Evolutionary conservation across 1,140 invertebrate genomes (phyloP).

Genomic region (Apis florea): DNA sequence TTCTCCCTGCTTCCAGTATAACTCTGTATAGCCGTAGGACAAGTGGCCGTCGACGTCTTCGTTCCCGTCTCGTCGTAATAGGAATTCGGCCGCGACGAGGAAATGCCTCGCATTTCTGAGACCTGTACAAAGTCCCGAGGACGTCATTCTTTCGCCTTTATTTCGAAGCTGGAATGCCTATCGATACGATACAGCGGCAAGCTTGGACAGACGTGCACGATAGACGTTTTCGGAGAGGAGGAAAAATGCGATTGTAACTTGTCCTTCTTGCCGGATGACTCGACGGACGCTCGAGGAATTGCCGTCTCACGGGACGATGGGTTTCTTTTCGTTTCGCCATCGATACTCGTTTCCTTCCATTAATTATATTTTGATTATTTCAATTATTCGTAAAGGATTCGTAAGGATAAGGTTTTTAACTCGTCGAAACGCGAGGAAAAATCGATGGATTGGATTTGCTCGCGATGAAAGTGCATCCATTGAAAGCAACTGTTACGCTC

Average conservation of each 20-base stretch:
- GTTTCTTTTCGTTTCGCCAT: background rate
- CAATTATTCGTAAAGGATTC: background rate
- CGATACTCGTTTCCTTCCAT: too few relatives aligned
- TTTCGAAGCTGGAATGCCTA: slow-evolving; percentile 56
- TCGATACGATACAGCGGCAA: slow-evolving; percentile 27
- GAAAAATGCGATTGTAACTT: background rate
- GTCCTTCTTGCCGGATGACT: background rate
- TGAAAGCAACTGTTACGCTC: slow-evolving; percentile 18
- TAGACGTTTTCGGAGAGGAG: background rate
- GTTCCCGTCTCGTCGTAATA: slow-evolving; percentile 43
- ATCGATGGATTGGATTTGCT: background rate
- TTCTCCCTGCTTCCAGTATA: background rate
- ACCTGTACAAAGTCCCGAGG: slow-evolving; percentile 19
- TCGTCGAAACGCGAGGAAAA: background rate
- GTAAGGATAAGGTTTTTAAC: background rate
- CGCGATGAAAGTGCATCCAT: background rate
- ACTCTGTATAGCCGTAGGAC: background rate
- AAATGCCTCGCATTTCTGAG: slow-evolving; percentile 61
- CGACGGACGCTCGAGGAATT: background rate
- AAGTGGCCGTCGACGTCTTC: background rate
- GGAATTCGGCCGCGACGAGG: slow-evolving; percentile 63
- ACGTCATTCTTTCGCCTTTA: slow-evolving; percentile 56
- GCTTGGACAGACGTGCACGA: background rate
- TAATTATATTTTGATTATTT: too few relatives aligned
- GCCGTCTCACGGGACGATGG: background rate